Evolutionary conservation across 2,113 vertebrate genomes (phyloP).

Genomic region (Tricholaema leucomelas): DNA sequence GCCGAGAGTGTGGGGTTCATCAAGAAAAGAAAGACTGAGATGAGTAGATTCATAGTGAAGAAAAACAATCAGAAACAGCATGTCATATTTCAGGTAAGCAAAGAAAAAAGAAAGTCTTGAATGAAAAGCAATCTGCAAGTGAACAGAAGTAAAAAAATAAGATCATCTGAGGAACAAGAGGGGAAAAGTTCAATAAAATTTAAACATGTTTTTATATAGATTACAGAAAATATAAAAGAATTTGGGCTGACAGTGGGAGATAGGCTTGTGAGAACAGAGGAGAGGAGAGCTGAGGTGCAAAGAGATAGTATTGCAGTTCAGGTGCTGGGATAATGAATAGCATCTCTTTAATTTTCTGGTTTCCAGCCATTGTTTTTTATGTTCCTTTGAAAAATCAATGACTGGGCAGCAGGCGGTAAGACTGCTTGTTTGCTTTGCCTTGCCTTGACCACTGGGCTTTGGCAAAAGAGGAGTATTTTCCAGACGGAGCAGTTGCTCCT

Average conservation of each 20-base stretch:
- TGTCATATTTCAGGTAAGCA: neutral
- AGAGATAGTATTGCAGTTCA: neutral
- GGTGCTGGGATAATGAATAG: neutral
- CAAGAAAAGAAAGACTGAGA: neutral
- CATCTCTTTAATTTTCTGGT: conserved; percentile 24
- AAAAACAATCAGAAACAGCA: neutral
- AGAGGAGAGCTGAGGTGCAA: neutral
- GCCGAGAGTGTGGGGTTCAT: neutral
- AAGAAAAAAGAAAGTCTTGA: neutral
- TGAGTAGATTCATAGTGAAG: neutral
- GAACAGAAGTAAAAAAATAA: neutral
- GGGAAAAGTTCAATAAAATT: neutral
- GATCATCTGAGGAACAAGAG: neutral
- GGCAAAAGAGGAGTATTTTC: neutral
- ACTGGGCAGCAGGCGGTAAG: neutral
- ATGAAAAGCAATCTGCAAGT: neutral
- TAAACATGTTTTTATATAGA: neutral
- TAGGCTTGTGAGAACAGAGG: neutral
- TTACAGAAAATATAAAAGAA: neutral
- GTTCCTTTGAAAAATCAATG: neutral
- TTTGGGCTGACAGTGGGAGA: neutral
- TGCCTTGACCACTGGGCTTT: neutral
- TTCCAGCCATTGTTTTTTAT: neutral
- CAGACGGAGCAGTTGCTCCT: neutral
- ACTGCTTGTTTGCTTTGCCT: neutral